Conservation (phyloP, 2,888 invertebrate species). For the Beris morrisii region DNA sequence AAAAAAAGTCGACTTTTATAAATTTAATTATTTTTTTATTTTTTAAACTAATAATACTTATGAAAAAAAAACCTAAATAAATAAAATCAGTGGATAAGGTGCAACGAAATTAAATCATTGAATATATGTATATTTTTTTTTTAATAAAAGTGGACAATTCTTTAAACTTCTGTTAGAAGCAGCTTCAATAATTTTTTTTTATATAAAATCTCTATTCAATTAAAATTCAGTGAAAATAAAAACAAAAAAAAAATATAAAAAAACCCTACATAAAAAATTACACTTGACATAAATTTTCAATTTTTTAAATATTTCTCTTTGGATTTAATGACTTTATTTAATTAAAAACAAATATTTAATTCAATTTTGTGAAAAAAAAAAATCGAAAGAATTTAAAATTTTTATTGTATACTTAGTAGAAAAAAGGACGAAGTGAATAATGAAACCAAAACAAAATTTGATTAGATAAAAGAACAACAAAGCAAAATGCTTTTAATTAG, state of each 20-base stretch:
- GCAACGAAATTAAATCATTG: constrained; percentile 15
- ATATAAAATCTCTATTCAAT: constrained; percentile 20
- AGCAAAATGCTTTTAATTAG: constrained; percentile 33
- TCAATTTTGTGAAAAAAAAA: not conserved
- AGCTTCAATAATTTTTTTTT: constrained; percentile 16
- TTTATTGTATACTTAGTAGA: too few relatives aligned
- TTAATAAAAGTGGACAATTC: constrained; percentile 13
- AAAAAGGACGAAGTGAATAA: not conserved
- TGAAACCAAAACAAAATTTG: constrained; percentile 25
- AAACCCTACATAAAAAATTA: constrained; percentile 9
- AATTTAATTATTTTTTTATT: constrained; percentile 1
- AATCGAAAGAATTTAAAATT: too few relatives aligned
- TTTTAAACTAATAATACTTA: constrained; percentile 4
- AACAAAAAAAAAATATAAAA: constrained; percentile 20
- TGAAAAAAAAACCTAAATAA: not conserved
- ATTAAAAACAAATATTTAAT: not conserved
- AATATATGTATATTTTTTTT: constrained; percentile 7
- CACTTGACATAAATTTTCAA: not conserved
- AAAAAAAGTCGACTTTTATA: too few relatives aligned
- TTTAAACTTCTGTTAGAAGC: constrained; percentile 15
- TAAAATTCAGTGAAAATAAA: constrained; percentile 11
- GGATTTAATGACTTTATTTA: too few relatives aligned
- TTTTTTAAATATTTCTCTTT: too few relatives aligned
- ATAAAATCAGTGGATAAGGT: constrained; percentile 17
- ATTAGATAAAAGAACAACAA: constrained; percentile 25